Percentiles rank a stretch among this genome's conserved stretches.
Conservation (phyloP, 2,797 vertebrate genomes). For the Rhabdophis nuchalis region DNA sequence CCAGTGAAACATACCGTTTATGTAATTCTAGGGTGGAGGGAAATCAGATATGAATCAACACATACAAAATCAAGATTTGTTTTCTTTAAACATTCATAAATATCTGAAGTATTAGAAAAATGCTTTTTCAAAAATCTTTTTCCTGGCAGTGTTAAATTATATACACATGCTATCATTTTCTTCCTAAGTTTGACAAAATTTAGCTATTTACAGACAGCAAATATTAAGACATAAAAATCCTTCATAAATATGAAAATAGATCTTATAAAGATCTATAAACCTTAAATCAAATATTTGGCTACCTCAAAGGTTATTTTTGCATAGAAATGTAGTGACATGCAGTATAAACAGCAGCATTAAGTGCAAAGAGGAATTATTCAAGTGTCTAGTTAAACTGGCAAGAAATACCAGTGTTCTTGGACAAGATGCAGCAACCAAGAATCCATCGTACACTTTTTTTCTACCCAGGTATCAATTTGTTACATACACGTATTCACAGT, state of each 20-base stretch:
- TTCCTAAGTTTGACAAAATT: constrained; percentile 68
- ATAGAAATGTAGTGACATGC: constrained; percentile 90
- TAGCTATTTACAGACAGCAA: constrained; percentile 79
- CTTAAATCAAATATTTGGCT: constrained; percentile 72
- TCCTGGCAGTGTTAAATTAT: constrained; percentile 70
- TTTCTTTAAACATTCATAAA: constrained; percentile 70
- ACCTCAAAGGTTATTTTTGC: constrained; percentile 77
- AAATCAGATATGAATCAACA: constrained; percentile 54
- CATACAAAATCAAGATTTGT: constrained; percentile 63
- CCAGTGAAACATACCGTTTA: constrained; percentile 68
- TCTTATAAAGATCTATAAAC: constrained; percentile 78
- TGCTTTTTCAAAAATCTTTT: constrained; percentile 54
- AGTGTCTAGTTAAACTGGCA: constrained; percentile 77
- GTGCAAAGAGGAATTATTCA: constrained; percentile 81
- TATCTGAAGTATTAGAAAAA: constrained; percentile 64
- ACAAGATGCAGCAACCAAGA: constrained; percentile 33
- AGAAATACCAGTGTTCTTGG: constrained; percentile 66
- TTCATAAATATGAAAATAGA: constrained; percentile 95
- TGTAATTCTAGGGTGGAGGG: constrained; percentile 42
- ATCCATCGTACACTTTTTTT: constrained; percentile 43
- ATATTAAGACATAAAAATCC: constrained; percentile 84
- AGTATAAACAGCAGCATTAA: constrained; percentile 72
- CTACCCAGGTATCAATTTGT: constrained; percentile 49
- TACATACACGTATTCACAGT: constrained; percentile 37
- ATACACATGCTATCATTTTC: constrained; percentile 61